These are phyloP conservation scores for Cataglyphis hispanica DNA, from an alignment of 1,140 invertebrate species.

Conservation along the genomic window DNA sequence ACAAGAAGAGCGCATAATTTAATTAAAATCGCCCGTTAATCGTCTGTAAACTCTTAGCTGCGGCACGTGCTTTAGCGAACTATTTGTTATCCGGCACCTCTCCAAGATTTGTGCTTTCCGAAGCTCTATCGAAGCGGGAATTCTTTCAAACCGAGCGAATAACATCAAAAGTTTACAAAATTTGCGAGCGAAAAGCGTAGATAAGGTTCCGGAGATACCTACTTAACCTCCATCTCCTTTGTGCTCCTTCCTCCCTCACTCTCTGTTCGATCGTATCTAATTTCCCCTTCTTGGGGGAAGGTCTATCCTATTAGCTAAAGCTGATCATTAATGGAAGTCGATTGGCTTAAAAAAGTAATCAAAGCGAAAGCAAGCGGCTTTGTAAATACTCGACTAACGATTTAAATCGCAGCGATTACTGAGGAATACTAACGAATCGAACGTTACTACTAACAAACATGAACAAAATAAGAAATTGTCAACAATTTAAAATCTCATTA, in stretches of 20 bases:
- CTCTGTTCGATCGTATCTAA: constrained; percentile 67
- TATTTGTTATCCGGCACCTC: constrained; percentile 35
- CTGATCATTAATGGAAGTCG: constrained; percentile 69
- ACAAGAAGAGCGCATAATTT: background rate
- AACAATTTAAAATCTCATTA: no score
- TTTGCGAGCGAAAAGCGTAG: constrained; percentile 57
- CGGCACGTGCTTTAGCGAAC: background rate
- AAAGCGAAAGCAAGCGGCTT: constrained; percentile 37
- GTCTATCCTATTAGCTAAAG: constrained; percentile 59
- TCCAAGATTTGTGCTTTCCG: constrained; percentile 34
- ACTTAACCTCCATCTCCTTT: constrained; percentile 22
- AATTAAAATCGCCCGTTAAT: constrained; percentile 45
- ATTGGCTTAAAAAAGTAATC: constrained; percentile 59
- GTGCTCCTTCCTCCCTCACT: background rate
- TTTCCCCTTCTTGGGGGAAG: constrained; percentile 43
- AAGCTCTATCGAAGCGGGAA: background rate
- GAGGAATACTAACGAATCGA: constrained; percentile 7
- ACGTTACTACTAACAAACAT: no score
- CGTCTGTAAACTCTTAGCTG: constrained; percentile 16
- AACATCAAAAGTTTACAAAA: constrained; percentile 69
- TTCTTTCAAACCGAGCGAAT: constrained; percentile 54
- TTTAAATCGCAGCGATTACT: background rate
- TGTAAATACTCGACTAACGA: constrained; percentile 34
- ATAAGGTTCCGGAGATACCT: constrained; percentile 50
- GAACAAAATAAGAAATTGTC: no score